Conservation (phyloP, 2,113 vertebrate genomes). For the Epinephelus lanceolatus region DNA sequence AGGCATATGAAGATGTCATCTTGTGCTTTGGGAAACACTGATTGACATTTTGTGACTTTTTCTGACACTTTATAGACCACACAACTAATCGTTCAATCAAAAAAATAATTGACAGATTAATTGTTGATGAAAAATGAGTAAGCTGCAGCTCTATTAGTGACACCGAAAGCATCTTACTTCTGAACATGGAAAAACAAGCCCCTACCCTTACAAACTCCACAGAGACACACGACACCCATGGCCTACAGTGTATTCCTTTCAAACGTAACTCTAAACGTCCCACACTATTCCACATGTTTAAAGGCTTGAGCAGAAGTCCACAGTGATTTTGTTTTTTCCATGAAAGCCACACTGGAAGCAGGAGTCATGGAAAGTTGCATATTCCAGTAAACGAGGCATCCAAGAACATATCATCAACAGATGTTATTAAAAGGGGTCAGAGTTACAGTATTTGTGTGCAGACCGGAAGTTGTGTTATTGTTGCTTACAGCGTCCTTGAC, state of each 20-base stretch:
- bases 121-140: too few relatives aligned
- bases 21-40: too few relatives aligned
- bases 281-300: slow-evolving; percentile 3
- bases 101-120: too few relatives aligned
- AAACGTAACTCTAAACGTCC: slow-evolving; percentile 2
- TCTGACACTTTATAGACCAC: too few relatives aligned
- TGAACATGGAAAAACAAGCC: background rate
- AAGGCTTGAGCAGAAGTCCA: background rate
- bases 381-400: background rate
- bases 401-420: background rate
- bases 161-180: background rate
- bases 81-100: too few relatives aligned
- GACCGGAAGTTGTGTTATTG: slow-evolving; percentile 14
- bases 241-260: slow-evolving; percentile 29
- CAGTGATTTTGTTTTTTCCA: slow-evolving; percentile 15
- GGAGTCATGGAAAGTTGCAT: background rate
- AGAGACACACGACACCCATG: slow-evolving; percentile 34
- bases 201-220: background rate
- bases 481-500: slow-evolving; percentile 36
- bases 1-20: too few relatives aligned
- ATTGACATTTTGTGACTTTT: too few relatives aligned
- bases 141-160: background rate
- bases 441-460: background rate
- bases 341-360: background rate
- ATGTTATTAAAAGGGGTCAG: background rate